Base-by-base conservation (phyloP, 2,113 vertebrate species). In the Cairina moschata region DNA sequence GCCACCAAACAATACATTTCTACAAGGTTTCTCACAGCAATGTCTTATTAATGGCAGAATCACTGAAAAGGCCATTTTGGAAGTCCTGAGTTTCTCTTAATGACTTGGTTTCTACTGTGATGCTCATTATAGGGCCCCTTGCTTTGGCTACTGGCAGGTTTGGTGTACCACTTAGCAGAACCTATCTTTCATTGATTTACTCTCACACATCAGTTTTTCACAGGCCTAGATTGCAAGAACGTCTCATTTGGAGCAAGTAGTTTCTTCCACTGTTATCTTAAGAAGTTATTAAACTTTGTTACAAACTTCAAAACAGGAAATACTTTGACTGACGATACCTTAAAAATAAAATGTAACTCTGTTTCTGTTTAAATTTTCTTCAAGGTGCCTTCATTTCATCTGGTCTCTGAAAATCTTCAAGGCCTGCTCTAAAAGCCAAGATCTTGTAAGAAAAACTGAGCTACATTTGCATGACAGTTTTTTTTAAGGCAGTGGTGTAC, bases 11-110 rank as follows among this genome's bases (percentile, higher is more conserved):
- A 95, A 68, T 48, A 59, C 10, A 50, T 56, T 89, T 90, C 94
- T 88, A 66, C 91, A 93, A 95, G 93, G 84, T 94, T 97, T 95
- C 94, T 90, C 95, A 96, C 78, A 97, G 89, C 63, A 84, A 95
- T 91, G 96, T 48, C 91, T 97, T 84, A 83, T 94, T 95, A 97
- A 96, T 80, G 94, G 81, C 94, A 66, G 88, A 96, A 88, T 90
- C 84, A 88, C 78, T 79, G 86, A 89, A 88, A 91, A 96, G 81
- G 65, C 84, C 95, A 4, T 2, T 67, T 88, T 72, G 74, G 82
- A 97, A 94, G 83, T 86, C 95, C 94, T 62, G 87, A 91, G 34
- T 69, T 72, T 84, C 96, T 96, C 85, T 97, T 97, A 98, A 98
- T 98, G 97, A 97, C 83, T 34, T 90, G 29, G 75, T 81, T 75